Percentiles rank a stretch among this genome's conserved stretches.
These are phyloP conservation scores for Platysternon megacephalum DNA, from an alignment of 2,113 vertebrate species.

Conservation along the genomic window DNA sequence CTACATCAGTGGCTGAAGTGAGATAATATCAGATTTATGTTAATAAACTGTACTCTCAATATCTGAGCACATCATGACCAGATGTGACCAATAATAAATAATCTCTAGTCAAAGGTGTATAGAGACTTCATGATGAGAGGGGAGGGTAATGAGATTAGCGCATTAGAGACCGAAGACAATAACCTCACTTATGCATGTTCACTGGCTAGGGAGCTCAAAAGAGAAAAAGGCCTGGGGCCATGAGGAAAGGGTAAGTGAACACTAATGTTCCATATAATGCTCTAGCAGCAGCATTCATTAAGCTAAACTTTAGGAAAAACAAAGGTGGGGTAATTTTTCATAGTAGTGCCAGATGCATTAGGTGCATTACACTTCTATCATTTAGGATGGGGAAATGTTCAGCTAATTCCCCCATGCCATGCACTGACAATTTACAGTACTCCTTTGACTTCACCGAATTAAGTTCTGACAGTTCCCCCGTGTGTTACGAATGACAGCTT, in stretches of 20 bases:
- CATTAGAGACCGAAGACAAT: not conserved
- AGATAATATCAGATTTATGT: not conserved
- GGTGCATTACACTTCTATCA: not conserved
- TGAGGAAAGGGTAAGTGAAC: not conserved
- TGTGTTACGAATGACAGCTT: not conserved
- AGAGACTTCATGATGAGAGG: not conserved
- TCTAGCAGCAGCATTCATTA: not conserved
- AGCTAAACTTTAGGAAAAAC: not conserved
- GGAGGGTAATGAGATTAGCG: slow-evolving; percentile 23
- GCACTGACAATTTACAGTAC: not conserved
- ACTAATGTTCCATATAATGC: not conserved
- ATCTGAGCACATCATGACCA: not conserved
- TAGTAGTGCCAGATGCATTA: not conserved
- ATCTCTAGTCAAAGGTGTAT: not conserved
- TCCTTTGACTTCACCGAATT: fast-evolving
- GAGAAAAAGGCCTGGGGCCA: not conserved
- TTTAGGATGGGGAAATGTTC: not conserved
- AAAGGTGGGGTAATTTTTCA: not conserved
- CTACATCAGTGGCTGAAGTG: not conserved
- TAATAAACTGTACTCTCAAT: not conserved
- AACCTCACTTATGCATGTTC: not conserved
- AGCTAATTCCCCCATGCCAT: not conserved
- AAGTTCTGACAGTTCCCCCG: not conserved
- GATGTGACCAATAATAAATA: not conserved
- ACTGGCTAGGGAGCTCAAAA: not conserved